Evolutionary conservation across 2,113 vertebrate genomes (phyloP).

Genomic region (Falcunculus frontatus): DNA sequence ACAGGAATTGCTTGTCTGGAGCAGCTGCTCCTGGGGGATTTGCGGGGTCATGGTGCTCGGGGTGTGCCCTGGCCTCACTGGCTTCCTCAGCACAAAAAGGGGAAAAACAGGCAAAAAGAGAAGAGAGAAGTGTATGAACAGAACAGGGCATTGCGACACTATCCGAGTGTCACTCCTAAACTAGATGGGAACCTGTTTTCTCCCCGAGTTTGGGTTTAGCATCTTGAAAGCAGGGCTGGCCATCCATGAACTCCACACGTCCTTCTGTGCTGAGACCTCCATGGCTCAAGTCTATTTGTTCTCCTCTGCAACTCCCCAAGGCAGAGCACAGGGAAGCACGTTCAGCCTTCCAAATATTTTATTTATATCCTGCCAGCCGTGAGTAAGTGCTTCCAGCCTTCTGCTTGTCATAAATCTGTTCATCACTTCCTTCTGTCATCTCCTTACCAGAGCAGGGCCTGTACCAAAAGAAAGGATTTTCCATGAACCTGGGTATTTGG

Average conservation of each 20-base stretch:
- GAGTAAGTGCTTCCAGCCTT: constrained; percentile 13
- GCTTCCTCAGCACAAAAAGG: neutral
- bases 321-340: neutral
- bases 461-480: neutral
- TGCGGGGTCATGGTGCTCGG: fast-evolving
- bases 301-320: neutral
- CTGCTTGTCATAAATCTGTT: neutral
- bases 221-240: neutral
- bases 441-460: neutral
- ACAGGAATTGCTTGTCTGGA: fast-evolving
- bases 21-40: neutral
- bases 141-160: fast-evolving
- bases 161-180: neutral
- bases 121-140: neutral
- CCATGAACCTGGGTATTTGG: neutral
- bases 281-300: fast-evolving
- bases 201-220: fast-evolving
- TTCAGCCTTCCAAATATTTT: neutral
- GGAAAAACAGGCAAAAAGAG: neutral
- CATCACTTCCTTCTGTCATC: neutral
- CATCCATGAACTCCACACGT: fast-evolving
- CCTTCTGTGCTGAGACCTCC: neutral
- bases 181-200: fast-evolving
- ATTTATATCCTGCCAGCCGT: neutral
- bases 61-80: fast-evolving